These are phyloP conservation scores for Eupithecia pulchellata DNA, from an alignment of 2,888 invertebrate genomes.

Conservation along the genomic window DNA sequence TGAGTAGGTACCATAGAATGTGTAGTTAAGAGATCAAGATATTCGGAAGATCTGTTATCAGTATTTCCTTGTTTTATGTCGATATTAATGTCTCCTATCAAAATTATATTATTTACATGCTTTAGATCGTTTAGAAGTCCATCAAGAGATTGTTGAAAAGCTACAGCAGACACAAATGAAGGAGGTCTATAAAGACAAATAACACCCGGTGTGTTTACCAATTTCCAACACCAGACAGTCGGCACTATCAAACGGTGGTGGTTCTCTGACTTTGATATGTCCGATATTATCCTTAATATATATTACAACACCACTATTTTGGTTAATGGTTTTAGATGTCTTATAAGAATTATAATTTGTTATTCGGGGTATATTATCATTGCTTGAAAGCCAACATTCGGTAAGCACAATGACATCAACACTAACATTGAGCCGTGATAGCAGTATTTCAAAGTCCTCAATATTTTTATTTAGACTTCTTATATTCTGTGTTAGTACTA, in stretches of 20 bases:
- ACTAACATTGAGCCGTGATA: background rate
- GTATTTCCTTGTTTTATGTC: background rate
- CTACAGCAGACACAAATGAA: too few species aligned
- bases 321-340: background rate
- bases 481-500: background rate
- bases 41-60: background rate
- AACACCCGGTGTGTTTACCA: background rate
- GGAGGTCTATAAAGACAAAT: background rate
- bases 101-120: background rate
- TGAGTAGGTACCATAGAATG: background rate
- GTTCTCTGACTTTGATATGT: background rate
- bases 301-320: slow-evolving; percentile 2
- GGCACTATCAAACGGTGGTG: background rate
- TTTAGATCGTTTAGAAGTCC: too few species aligned
- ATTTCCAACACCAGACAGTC: background rate
- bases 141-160: background rate
- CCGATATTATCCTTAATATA: background rate
- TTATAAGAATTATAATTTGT: background rate
- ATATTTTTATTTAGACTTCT: background rate
- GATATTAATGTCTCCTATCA: background rate
- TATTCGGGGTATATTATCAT: background rate
- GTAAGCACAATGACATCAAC: background rate
- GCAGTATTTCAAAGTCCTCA: background rate
- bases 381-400: background rate
- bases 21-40: background rate